Conservation (phyloP, 2,888 invertebrate genomes). For the Cephus nigrinus region DNA sequence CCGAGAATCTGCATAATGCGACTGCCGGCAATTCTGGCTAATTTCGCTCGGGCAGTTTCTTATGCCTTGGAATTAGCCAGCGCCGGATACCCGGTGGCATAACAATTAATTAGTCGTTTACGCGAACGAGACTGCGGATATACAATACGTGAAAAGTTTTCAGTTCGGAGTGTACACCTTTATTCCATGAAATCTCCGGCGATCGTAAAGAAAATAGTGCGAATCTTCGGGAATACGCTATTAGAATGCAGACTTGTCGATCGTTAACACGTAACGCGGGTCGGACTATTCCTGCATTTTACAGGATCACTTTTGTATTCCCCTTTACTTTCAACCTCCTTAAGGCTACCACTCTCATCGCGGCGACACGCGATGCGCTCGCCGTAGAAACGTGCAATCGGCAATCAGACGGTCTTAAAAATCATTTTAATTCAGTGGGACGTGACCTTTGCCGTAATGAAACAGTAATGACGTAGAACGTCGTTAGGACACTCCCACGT, state of each 20-base stretch:
- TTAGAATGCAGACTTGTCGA: too few relatives aligned
- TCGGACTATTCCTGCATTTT: too few relatives aligned
- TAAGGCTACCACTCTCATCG: not conserved
- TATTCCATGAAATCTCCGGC: too few relatives aligned
- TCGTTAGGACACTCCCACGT: slow-evolving; percentile 30
- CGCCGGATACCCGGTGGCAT: slow-evolving; percentile 20
- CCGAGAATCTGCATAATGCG: slow-evolving; percentile 50
- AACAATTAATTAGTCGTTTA: slow-evolving; percentile 32
- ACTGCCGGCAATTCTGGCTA: slow-evolving; percentile 27
- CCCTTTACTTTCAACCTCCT: not conserved
- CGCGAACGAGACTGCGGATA: slow-evolving; percentile 16
- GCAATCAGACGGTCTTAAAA: slow-evolving; percentile 9
- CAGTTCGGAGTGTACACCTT: too few relatives aligned
- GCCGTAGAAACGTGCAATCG: not conserved
- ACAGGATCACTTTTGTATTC: too few relatives aligned
- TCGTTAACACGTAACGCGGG: too few relatives aligned
- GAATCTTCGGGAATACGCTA: too few relatives aligned
- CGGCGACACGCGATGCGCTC: not conserved
- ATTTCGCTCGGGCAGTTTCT: slow-evolving; percentile 40
- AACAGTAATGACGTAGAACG: slow-evolving; percentile 23
- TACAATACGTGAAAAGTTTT: too few relatives aligned
- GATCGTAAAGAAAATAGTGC: too few relatives aligned
- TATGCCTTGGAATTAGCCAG: slow-evolving; percentile 35
- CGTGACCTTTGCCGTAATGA: slow-evolving; percentile 23
- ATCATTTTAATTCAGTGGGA: slow-evolving; percentile 23